Evolutionary conservation across 2,797 vertebrate genomes (phyloP).

Genomic region (Tamandua tetradactyla): DNA sequence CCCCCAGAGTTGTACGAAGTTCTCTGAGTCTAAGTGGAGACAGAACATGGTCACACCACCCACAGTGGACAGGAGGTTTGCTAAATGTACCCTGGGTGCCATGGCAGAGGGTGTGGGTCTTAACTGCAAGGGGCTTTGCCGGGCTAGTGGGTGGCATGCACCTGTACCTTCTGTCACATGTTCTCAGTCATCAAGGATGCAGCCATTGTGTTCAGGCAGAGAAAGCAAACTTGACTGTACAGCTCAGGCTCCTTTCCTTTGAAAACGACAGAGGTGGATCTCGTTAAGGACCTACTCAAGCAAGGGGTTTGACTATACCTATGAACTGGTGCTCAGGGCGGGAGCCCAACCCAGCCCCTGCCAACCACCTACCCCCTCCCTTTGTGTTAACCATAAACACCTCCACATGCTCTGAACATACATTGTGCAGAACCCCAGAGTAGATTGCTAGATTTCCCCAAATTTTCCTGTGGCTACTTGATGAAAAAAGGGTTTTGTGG

Average conservation of each 20-base stretch:
- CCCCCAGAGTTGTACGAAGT: accelerated
- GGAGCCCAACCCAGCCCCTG: background rate
- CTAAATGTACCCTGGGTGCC: background rate
- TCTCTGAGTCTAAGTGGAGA: background rate
- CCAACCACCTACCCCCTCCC: background rate
- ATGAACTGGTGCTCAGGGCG: background rate
- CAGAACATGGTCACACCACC: accelerated
- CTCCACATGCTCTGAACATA: accelerated
- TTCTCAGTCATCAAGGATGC: background rate
- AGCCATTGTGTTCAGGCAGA: accelerated
- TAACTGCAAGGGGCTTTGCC: background rate
- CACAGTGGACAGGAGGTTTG: accelerated
- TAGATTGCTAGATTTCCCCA: too few species aligned
- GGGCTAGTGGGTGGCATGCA: background rate
- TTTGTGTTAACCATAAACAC: background rate
- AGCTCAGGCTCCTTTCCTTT: background rate
- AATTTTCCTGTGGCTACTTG: background rate
- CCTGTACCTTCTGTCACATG: too few species aligned
- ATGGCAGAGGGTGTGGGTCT: too few species aligned
- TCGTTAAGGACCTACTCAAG: background rate
- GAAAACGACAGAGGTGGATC: background rate
- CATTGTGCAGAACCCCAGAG: background rate
- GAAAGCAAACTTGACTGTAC: accelerated
- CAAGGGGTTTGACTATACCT: too few species aligned
- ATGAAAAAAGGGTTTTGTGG: background rate